phyloP scores from a whole-genome alignment of 2,888 invertebrate species.

The Tetragonisca angustula region DNA sequence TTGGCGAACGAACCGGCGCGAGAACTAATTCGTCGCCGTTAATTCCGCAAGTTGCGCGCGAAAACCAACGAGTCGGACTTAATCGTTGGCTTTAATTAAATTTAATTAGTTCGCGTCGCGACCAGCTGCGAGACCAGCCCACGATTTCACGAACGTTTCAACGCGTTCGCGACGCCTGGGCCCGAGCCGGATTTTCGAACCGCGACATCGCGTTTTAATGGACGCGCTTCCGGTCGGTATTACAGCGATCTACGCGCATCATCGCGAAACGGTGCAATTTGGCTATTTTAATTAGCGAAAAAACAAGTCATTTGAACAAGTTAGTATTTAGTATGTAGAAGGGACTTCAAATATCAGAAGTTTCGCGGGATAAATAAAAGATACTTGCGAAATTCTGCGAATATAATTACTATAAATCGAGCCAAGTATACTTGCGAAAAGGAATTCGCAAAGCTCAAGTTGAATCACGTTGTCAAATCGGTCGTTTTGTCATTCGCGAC shows the following conservation, averaged over 20 bases:
- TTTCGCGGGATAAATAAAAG: too few relatives aligned
- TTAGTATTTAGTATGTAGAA: too few relatives aligned
- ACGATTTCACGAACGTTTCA: neutral
- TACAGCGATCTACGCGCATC: constrained; percentile 27
- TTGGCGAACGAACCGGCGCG: neutral
- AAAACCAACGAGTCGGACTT: constrained; percentile 8
- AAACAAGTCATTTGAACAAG: too few relatives aligned
- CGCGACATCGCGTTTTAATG: neutral
- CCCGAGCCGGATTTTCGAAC: neutral
- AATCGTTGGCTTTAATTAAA: constrained; percentile 40
- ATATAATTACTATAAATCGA: too few relatives aligned
- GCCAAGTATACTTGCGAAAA: too few relatives aligned
- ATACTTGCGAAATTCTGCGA: too few relatives aligned
- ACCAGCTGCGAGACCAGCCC: constrained; percentile 6
- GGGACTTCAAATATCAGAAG: too few relatives aligned
- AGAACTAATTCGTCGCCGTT: constrained; percentile 13
- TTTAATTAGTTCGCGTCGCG: constrained; percentile 39
- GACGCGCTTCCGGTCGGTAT: constrained; percentile 7
- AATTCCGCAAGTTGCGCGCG: constrained; percentile 11
- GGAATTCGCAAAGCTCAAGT: neutral
- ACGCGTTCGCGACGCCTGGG: neutral
- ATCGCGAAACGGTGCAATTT: constrained; percentile 25
- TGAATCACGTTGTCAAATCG: neutral
- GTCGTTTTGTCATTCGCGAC: neutral
- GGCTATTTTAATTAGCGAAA: neutral